Evolutionary conservation across 2,888 invertebrate species (phyloP), one percentile per base, ranked within the genome.

Genomic region (Lymantria monacha): DNA sequence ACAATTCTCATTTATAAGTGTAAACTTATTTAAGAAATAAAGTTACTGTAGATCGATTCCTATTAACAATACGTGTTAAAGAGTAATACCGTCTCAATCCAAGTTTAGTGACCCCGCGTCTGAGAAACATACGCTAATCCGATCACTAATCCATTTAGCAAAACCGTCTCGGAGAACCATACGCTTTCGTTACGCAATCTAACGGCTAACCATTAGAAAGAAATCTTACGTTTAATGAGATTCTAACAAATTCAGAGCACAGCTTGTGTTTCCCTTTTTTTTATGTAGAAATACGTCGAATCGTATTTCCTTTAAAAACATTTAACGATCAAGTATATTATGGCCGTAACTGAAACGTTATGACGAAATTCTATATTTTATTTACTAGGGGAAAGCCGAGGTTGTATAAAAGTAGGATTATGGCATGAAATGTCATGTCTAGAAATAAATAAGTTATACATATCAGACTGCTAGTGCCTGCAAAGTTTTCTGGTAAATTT

Each of bases 81-180:
- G 49, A 53, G 57, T 48, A 55, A 61, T 67, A 62, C 62, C 59
- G 59, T 61, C 61, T 65, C 59, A 61, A 59, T 57, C 59, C 57
- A 64, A 70, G 77, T 72, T 74, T 60, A 72, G 58, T 70, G 75
- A 78, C 75, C 76, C 61, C 55, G 52, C 56, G 61, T 68, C 66
- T 70, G 57, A 57, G 64, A 58, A 61, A 63, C 63, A 68, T 62
- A 63, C 68, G 68, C 64, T 75, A 75, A 77, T 72, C 69, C 66
- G 68, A 74, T 79, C 74, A 77, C 68, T 69, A 62, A 72, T 68
- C 50, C 63, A 70, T 74, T 74, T 69, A 76, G 69, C 70, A 59
- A 66, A 61, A 59, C 59, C 59, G 59, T 60, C 62, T 62, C 57
- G 44, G 55, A 67, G 59, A 66, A 66, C 61, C 54, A 65, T 70